Conservation (phyloP, 2,797 vertebrate species). For the Crenichthys baileyi region DNA sequence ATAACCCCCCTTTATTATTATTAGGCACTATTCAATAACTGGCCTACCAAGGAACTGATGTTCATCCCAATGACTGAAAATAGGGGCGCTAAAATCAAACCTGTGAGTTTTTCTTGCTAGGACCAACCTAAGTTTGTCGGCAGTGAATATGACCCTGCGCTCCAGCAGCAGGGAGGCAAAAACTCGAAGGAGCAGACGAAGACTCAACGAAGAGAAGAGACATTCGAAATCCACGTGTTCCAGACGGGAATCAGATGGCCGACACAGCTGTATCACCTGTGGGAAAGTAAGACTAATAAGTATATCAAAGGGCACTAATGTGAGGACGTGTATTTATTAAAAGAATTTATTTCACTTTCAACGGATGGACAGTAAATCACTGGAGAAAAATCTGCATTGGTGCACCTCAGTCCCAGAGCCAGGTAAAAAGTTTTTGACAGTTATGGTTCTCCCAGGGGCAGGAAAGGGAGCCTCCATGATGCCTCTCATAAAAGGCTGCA, state of each 20-base stretch:
- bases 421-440: conserved; percentile 96
- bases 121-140: conserved; percentile 94
- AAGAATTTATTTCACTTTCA: not conserved
- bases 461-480: conserved; percentile 99
- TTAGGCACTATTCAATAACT: not conserved
- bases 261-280: conserved; percentile 93
- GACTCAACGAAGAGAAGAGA: conserved; percentile 91
- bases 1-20: not conserved
- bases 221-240: conserved; percentile 98
- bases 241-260: conserved; percentile 93
- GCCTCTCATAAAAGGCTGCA: conserved; percentile 98
- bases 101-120: not conserved
- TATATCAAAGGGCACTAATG: not conserved
- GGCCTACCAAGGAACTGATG: not conserved
- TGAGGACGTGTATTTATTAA: not conserved
- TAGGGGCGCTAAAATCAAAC: not conserved
- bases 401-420: conserved; percentile 97
- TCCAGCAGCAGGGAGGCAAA: conserved; percentile 97
- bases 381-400: not conserved
- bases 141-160: conserved; percentile 94
- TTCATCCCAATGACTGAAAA: not conserved
- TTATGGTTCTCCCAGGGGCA: conserved; percentile 92
- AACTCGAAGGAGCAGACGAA: conserved; percentile 91
- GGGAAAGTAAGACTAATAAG: not conserved
- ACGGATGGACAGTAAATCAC: not conserved